Percentiles rank a stretch among this genome's conserved stretches.
Conservation (phyloP, 2,113 vertebrate species). For the Cyanoderma ruficeps region DNA sequence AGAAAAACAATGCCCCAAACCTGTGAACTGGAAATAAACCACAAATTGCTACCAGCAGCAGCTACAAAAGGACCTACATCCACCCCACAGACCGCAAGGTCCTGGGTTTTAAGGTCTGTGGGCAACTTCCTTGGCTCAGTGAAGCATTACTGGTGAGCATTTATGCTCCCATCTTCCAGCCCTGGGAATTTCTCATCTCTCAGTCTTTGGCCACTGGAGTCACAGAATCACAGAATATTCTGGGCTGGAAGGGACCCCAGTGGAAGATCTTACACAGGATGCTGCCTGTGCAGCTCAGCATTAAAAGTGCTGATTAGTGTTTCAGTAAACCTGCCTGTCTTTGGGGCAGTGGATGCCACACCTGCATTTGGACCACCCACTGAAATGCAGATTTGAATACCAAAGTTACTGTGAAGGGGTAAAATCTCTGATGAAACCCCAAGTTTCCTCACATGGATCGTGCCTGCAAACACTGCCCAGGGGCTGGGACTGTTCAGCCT, state of each 20-base stretch:
- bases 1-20: neutral
- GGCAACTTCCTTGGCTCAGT: neutral
- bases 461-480: neutral
- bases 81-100: neutral
- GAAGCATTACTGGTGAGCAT: rapidly evolving
- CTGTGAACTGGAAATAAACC: neutral
- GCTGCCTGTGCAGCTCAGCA: neutral
- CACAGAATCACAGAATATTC: neutral
- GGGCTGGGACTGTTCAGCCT: neutral
- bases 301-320: neutral
- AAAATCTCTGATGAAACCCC: neutral
- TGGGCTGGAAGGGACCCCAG: neutral
- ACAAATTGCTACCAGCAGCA: neutral
- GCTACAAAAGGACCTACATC: neutral
- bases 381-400: neutral
- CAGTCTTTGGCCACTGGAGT: neutral
- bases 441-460: rapidly evolving
- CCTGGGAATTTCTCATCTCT: neutral
- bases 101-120: neutral
- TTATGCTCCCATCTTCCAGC: neutral
- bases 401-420: neutral
- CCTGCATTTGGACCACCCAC: neutral
- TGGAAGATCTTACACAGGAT: neutral
- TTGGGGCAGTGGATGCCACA: rapidly evolving
- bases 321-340: neutral